Evolutionary conservation across 2,113 vertebrate genomes (phyloP).

Genomic region (Clupea harengus): DNA sequence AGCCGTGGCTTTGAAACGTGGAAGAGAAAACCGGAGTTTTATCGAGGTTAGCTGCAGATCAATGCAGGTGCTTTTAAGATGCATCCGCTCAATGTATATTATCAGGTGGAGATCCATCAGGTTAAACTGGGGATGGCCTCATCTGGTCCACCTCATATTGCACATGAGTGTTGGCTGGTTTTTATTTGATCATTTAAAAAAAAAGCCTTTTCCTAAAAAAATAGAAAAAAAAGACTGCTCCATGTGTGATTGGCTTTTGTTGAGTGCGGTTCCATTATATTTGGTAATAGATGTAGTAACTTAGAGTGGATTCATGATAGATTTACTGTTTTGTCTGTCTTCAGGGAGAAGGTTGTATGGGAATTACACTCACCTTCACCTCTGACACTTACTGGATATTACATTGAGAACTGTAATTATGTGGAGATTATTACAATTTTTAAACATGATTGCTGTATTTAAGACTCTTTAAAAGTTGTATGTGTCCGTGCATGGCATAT

Average conservation of each 20-base stretch:
- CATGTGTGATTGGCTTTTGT: constrained; percentile 47
- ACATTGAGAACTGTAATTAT: constrained; percentile 78
- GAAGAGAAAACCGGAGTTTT: background rate
- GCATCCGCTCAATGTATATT: constrained; percentile 27
- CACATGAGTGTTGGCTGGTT: constrained; percentile 23
- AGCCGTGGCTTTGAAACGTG: background rate
- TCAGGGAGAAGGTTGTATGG: constrained; percentile 63
- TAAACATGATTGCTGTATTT: constrained; percentile 81
- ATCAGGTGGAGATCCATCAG: constrained; percentile 21
- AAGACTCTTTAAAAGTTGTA: constrained; percentile 82
- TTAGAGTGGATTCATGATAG: constrained; percentile 44
- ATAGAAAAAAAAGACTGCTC: constrained; percentile 14
- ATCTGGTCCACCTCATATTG: constrained; percentile 8
- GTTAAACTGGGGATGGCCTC: constrained; percentile 27
- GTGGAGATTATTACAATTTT: constrained; percentile 77
- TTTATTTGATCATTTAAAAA: constrained; percentile 47
- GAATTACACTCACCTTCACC: constrained; percentile 79
- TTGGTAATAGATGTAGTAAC: constrained; percentile 50
- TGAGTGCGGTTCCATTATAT: constrained; percentile 38
- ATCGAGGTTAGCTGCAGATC: constrained; percentile 29
- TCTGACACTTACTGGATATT: constrained; percentile 71
- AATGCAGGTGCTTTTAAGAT: constrained; percentile 38
- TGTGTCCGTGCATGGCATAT: constrained; percentile 63
- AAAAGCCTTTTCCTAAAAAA: constrained; percentile 28
- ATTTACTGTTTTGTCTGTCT: constrained; percentile 59